Evolutionary conservation across 2,888 invertebrate species (phyloP), one percentile per base, ranked within the genome.

Genomic region (Tolmerus cingulatus): DNA sequence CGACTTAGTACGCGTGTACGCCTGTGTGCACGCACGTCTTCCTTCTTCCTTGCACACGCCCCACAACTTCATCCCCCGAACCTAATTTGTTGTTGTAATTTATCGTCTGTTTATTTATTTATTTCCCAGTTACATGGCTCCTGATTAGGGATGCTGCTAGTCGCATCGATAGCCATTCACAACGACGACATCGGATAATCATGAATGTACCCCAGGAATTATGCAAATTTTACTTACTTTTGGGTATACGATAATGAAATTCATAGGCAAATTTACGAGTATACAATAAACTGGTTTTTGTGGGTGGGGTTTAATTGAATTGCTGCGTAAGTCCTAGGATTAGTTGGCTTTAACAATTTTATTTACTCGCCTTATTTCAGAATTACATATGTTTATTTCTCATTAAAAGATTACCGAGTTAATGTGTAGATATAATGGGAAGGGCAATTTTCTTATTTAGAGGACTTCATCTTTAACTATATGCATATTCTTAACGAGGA

Each of bases 1-100:
- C 78, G 84, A 82, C 87, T 1, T 87, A 88, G 88, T 87, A 88
- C 88, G 81, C 87, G 81, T 87, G 86, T 86, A 85, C 40, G 82
- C 43, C 82, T 40, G 57, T 57, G 77, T 86, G 88, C 74, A 87
- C 27, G 74, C 78, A 77, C 43, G 34, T 79, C 74, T 87, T 76
- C 55, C 86, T 85, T 87, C 87, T 79, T 86, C 87, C 86, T 88
- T 88, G 87, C 88, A 85, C 86, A 87, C 81, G 87, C 82, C 55
- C 57, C 57, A 9, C 81, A 27, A 16, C 34, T 51, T 51, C 27
- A n/a, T 43, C 79, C 30, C 46, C 37, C n/a, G 16, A n/a, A 5
- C 27, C 76, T 76, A 87, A 88, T 88, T 88, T 88, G 88, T 87
- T 85, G 78, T 51, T 74, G 85, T 87, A 78, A 88, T 88, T 87